A percentile compares a stretch with the other conserved stretches of the same genome.
These are phyloP conservation scores for Sebastes iracundus DNA, from an alignment of 2,797 vertebrate species.

Conservation along the genomic window DNA sequence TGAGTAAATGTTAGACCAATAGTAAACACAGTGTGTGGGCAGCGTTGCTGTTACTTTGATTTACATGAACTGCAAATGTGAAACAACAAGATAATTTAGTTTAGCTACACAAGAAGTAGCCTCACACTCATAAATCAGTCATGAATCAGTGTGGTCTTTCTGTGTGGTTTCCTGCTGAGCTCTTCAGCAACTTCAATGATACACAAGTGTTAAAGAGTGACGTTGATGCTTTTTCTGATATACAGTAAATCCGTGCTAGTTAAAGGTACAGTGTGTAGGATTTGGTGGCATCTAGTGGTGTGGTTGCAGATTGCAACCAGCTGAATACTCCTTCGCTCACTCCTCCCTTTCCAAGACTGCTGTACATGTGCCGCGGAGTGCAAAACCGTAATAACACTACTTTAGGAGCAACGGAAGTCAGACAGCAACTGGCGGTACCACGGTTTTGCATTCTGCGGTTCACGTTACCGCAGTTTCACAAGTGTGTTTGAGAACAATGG, in stretches of 20 bases:
- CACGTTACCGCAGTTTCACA: neutral
- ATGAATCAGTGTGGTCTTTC: neutral
- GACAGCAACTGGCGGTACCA: neutral
- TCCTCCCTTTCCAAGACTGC: no score
- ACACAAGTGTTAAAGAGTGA: neutral
- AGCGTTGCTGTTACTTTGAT: neutral
- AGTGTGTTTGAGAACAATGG: neutral
- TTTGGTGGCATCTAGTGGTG: neutral
- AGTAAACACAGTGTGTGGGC: neutral
- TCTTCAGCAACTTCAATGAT: neutral
- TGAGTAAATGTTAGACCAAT: neutral
- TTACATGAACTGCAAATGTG: neutral
- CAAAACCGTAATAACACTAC: no score
- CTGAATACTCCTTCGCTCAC: fast-evolving
- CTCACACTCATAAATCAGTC: neutral
- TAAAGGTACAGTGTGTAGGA: neutral
- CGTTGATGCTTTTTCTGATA: neutral
- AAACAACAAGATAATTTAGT: neutral
- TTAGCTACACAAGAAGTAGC: neutral
- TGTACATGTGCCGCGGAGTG: neutral
- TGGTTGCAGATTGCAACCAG: neutral
- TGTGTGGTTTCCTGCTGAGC: neutral
- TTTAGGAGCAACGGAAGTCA: neutral
- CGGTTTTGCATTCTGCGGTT: neutral
- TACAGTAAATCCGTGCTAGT: neutral